Base-by-base conservation (phyloP, 2,888 invertebrate genomes). In the Eupithecia vulgata region DNA sequence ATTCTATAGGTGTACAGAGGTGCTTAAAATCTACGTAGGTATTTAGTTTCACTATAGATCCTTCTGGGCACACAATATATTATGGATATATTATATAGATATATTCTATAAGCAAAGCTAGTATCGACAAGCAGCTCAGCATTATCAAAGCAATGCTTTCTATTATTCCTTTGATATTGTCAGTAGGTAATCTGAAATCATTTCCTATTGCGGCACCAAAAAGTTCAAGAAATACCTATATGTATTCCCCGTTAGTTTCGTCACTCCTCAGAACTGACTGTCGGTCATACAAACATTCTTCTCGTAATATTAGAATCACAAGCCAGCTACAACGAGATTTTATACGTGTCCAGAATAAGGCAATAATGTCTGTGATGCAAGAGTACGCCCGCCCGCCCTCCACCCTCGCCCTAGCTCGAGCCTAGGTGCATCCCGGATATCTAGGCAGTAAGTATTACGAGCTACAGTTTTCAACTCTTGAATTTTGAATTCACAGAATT, bases 281-380 rank as follows among this genome's bases (percentile, higher is more conserved):
- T 5, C 57, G 25, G 57, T 57, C 21, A 57, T 25, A 25, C 57
- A 25, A 13, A 48, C 17, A 61, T 34, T 34, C 10, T 61, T 61
- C 21, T 34, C 34, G 30, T 30, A 34, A 34, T 61, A 61, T 61
- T 61, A 34, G 17, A 61, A 61, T 61, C 61, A 34, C 35, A 34
- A 64, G 64, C 64, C n/a, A 69, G 61, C 61, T 45, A 42, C 42
- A 68, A 59, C 42, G 42, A 69, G 25, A 69, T 62, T 61, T 62
- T 13, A 42, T 45, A 45, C 79, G 80, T 64, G 65, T 40, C 37
- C 73, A 74, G 68, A 68, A 74, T 67, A 37, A 67, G 66, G 48
- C 66, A 64, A 64, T 40, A 48, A 67, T 35, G 64, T 76, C 81
- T 81, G 83, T 82, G 83, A 84, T 88, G 87, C 87, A 86, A 84